These are phyloP conservation scores for Spodoptera littoralis DNA, from an alignment of 2,888 invertebrate species.

Conservation along the genomic window DNA sequence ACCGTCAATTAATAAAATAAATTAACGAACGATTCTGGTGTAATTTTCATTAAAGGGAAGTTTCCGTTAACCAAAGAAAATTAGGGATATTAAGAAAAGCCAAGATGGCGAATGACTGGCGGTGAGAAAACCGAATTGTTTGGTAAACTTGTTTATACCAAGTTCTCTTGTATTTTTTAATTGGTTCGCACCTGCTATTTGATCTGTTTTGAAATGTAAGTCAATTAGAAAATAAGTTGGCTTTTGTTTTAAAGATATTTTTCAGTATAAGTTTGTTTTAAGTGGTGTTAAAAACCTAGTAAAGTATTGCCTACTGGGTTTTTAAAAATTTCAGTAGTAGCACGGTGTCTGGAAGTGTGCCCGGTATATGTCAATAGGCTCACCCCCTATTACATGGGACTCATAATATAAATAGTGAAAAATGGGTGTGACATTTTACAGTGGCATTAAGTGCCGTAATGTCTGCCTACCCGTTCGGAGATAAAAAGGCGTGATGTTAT, in stretches of 20 bases:
- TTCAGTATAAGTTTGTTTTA: too few relatives aligned
- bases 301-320: too few relatives aligned
- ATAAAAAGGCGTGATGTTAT: too few relatives aligned
- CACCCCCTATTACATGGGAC: too few relatives aligned
- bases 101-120: background rate
- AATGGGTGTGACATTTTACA: too few relatives aligned
- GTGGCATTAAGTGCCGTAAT: too few relatives aligned
- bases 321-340: too few relatives aligned
- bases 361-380: too few relatives aligned
- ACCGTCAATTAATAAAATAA: conserved; percentile 30
- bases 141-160: conserved; percentile 5
- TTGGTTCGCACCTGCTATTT: conserved; percentile 24
- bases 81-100: conserved; percentile 27
- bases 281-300: too few relatives aligned
- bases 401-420: too few relatives aligned
- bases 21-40: conserved; percentile 15
- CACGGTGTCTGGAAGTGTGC: too few relatives aligned
- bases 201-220: background rate
- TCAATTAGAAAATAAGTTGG: background rate
- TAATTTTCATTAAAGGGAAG: conserved; percentile 23
- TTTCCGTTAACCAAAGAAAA: conserved; percentile 26
- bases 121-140: conserved; percentile 16
- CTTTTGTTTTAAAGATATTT: background rate
- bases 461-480: too few relatives aligned
- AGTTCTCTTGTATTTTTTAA: conserved; percentile 31